Evolutionary conservation across 2,797 vertebrate species (phyloP), one percentile per base, ranked within the genome.

Genomic region (Crocidura indochinensis): DNA sequence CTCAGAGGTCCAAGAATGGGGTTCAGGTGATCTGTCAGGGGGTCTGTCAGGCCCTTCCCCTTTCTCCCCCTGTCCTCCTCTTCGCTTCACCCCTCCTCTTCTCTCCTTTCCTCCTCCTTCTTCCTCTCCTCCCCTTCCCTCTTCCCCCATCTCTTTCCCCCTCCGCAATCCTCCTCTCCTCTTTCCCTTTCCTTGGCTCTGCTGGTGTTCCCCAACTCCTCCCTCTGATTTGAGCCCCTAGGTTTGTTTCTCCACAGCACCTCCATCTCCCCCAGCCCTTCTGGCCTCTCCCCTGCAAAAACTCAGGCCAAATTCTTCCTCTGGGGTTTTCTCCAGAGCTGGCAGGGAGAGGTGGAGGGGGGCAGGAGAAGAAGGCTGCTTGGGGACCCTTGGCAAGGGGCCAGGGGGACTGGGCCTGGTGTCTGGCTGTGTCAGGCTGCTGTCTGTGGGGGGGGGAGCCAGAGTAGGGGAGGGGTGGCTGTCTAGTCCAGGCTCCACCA

Each of bases 381-480:
- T 6, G 56, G 56, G 62, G 44, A 46, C 20, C 27, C 60, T 6
- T 2, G 6, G 27, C 76, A 64, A 47, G 51, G 3, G 19, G 26
- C 60, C 53, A 14, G 20, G 81, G 65, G 9, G 67, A 75, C 60
- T 6, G 2, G 0, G 81, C 89, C 72, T 71, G 73, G 87, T 94
- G 92, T 96, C 93, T 78, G 91, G 74, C 68, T 64, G 69, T 95
- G 89, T 93, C 91, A 91, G 95, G 91, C 26, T 82, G 84, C 87
- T 87, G 68, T 79, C 53, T 38, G 38, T 2, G 38, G 38, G 38
- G 38, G 38, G 38, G 38, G 38, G 38, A 38, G 38, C 92, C 75
- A 17, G 84, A 77, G 64, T 5, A 47, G 15, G 10, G 62, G 17
- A 53, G 76, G 68, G 73, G 47, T 53, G 76, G 12, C 53, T 38